Conservation (phyloP, 2,113 vertebrate species). For the Acanthisitta chloris region DNA sequence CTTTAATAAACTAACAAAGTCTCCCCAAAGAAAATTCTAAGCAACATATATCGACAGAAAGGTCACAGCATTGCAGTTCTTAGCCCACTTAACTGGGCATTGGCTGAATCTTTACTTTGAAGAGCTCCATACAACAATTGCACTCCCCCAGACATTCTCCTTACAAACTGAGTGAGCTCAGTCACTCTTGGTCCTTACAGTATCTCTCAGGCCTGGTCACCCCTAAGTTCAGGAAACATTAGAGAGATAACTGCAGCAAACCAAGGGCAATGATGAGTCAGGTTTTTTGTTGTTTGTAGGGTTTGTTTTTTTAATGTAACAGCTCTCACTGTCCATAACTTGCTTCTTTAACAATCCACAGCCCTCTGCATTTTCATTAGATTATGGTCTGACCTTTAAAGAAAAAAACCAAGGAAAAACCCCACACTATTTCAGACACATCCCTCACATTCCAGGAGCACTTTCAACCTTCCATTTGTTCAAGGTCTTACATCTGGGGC, state of each 20-base stretch:
- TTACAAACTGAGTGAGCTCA: neutral
- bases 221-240: neutral
- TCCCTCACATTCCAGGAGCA: neutral
- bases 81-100: neutral
- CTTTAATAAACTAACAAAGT: neutral
- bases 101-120: neutral
- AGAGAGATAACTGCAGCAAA: neutral
- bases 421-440: neutral
- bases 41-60: neutral
- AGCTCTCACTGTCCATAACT: neutral
- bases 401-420: neutral
- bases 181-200: neutral
- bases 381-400: neutral
- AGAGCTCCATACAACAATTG: rapidly evolving
- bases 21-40: neutral
- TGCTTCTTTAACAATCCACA: neutral
- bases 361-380: neutral
- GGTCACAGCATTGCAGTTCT: rapidly evolving
- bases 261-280: neutral
- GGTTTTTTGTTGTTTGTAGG: neutral
- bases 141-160: neutral
- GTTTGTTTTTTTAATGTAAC: neutral
- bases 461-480: neutral
- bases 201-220: neutral
- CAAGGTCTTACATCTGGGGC: neutral